Evolutionary conservation across 2,113 vertebrate species (phyloP).

Genomic region (Speoplatyrhinus poulsoni): DNA sequence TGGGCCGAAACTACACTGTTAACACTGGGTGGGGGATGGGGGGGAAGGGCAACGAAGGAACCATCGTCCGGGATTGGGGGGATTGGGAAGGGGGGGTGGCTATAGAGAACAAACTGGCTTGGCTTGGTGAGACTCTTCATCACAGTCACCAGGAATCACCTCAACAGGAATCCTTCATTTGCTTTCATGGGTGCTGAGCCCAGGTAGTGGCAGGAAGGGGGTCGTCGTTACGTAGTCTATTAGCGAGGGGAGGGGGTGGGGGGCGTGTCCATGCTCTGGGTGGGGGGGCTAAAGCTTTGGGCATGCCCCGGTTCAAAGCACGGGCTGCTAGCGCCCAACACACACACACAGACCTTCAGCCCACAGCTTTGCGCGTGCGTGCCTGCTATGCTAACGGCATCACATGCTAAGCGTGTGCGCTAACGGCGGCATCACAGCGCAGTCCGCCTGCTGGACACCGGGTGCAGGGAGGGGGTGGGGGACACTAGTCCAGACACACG

Average conservation of each 20-base stretch:
- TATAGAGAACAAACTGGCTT: slow-evolving; percentile 3
- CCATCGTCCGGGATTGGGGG: slow-evolving; percentile 47
- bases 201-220: slow-evolving; percentile 41
- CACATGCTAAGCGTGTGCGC: slow-evolving; percentile 23
- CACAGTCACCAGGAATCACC: slow-evolving; percentile 30
- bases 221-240: slow-evolving; percentile 50
- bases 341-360: slow-evolving; percentile 24
- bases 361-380: slow-evolving; percentile 28
- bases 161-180: slow-evolving; percentile 66
- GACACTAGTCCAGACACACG: slow-evolving; percentile 32
- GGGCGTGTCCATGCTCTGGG: slow-evolving; percentile 52
- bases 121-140: slow-evolving; percentile 27
- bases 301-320: slow-evolving; percentile 55
- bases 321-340: slow-evolving; percentile 54
- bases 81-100: no score
- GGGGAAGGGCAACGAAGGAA: slow-evolving; percentile 36
- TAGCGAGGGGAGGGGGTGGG: slow-evolving; percentile 19
- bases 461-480: slow-evolving; percentile 6
- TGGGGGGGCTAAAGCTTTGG: slow-evolving; percentile 48
- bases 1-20: slow-evolving; percentile 49
- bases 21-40: slow-evolving; percentile 57
- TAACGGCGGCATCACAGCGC: slow-evolving; percentile 35
- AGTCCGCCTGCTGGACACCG: slow-evolving; percentile 11
- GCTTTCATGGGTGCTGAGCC: slow-evolving; percentile 43
- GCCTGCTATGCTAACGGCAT: neutral